Percentiles rank a stretch among this genome's conserved stretches.
phyloP scores from a whole-genome alignment of 1,140 invertebrate species.

The Nephila pilipes region DNA sequence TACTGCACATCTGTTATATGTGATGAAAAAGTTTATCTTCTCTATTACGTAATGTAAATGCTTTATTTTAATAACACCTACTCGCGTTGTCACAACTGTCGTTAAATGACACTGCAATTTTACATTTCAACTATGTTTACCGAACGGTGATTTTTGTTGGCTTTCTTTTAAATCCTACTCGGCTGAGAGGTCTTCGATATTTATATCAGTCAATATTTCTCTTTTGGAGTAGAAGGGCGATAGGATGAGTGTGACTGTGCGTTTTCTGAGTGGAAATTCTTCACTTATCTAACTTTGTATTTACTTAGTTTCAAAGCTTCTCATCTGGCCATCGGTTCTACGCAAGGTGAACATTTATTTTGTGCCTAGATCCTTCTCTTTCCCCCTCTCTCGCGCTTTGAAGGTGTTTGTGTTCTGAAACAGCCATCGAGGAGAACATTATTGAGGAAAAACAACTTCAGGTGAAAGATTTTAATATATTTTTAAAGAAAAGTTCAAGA shows the following conservation, averaged over 20 bases:
- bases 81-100: too few relatives aligned
- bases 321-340: too few relatives aligned
- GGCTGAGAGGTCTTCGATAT: neutral
- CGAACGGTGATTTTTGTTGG: neutral
- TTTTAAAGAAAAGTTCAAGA: too few relatives aligned
- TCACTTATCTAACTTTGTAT: neutral
- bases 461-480: too few relatives aligned
- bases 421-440: too few relatives aligned
- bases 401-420: too few relatives aligned
- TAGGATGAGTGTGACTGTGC: neutral
- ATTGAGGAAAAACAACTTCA: too few relatives aligned
- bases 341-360: too few relatives aligned
- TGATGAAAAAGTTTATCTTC: too few relatives aligned
- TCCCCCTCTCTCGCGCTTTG: neutral
- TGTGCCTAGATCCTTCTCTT: neutral
- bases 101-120: neutral
- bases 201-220: conserved; percentile 15
- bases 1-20: too few relatives aligned
- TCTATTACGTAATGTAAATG: too few relatives aligned
- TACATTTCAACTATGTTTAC: neutral
- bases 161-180: neutral
- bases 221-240: neutral
- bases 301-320: neutral
- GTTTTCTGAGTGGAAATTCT: neutral
- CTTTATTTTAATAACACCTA: too few relatives aligned